Evolutionary conservation across 1,140 invertebrate species (phyloP), one percentile per base, ranked within the genome.

Genomic region (Trichomalopsis sarcophagae): DNA sequence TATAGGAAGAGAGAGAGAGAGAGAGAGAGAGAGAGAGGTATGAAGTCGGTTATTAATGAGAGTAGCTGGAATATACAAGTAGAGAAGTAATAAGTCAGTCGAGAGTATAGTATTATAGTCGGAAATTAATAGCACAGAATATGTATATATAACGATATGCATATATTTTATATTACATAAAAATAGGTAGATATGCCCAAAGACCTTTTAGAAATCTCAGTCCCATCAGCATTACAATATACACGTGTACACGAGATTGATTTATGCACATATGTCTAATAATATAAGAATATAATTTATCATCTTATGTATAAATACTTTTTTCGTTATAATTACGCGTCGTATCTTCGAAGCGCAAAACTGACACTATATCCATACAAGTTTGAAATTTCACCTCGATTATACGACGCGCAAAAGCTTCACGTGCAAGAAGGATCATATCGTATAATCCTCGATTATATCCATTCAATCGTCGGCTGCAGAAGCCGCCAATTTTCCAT

Each of bases 41-140:
- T 71, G 80, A 87, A 86, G 81, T 88, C 78, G 84, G 33, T 14
- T 87, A 87, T 89, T 87, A 88, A 89, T 88, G 30, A 68, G 74
- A 89, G 84, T 47, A 21, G 40, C 40, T 44, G 3, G 55, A n/a
- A 5, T 71, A 27, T 27, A 71, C 27, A 81, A 86, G 30, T 81
- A 86, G 74, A 78, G 87, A 84, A 88, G 81, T 80, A 81, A 84
- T 89, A 89, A 86, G 87, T 88, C 90, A 86, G 88, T 91, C 87
- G 73, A 89, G 85, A 88, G 89, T 44, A 17, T 23, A 68, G 86
- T 91, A 33, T 30, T 91, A 33, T 30, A 71, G 86, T 91, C 87
- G 86, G 86, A 89, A 88, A 84, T 91, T 89, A 88, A 91, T 91
- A 92, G 91, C 91, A 92, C 90, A 92, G 91, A 91, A 89, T 90